phyloP scores from a whole-genome alignment of 2,888 invertebrate species.

The Eugnorisma glareosa region DNA sequence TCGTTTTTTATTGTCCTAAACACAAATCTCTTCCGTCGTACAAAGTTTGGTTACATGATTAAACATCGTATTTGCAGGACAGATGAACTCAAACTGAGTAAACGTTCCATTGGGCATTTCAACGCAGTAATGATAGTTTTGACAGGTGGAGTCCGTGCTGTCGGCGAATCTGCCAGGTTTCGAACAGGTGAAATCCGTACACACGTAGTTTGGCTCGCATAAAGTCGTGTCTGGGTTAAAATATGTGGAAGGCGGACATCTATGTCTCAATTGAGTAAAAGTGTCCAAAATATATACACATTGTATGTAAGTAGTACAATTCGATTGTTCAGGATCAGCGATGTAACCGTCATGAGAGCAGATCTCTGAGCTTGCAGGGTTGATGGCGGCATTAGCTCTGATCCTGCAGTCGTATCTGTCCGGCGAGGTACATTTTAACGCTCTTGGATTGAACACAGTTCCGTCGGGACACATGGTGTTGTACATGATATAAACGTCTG shows the following conservation, averaged over 20 bases:
- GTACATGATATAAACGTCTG: constrained; percentile 18
- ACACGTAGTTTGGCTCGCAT: constrained; percentile 29
- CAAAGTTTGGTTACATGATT: constrained; percentile 27
- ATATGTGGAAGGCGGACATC: constrained; percentile 30
- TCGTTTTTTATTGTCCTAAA: background rate
- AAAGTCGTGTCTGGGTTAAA: constrained; percentile 47
- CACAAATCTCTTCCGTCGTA: constrained; percentile 10
- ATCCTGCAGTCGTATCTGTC: constrained; percentile 5
- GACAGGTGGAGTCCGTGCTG: constrained; percentile 14
- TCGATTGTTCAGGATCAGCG: constrained; percentile 17
- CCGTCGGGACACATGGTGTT: constrained; percentile 24
- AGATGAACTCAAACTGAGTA: constrained; percentile 28
- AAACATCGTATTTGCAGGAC: constrained; percentile 29
- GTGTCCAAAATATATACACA: constrained; percentile 33
- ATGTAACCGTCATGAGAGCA: constrained; percentile 39
- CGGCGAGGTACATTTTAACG: constrained; percentile 23
- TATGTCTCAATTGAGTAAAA: constrained; percentile 29
- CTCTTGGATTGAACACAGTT: constrained; percentile 26
- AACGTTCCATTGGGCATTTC: constrained; percentile 28
- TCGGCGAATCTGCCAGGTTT: constrained; percentile 36
- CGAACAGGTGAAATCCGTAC: constrained; percentile 8
- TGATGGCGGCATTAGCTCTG: background rate
- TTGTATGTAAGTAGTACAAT: constrained; percentile 43
- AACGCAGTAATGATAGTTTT: constrained; percentile 39
- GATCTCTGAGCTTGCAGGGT: background rate